phyloP scores from a whole-genome alignment of 2,888 invertebrate genomes.

The Quadroppia sp. region DNA sequence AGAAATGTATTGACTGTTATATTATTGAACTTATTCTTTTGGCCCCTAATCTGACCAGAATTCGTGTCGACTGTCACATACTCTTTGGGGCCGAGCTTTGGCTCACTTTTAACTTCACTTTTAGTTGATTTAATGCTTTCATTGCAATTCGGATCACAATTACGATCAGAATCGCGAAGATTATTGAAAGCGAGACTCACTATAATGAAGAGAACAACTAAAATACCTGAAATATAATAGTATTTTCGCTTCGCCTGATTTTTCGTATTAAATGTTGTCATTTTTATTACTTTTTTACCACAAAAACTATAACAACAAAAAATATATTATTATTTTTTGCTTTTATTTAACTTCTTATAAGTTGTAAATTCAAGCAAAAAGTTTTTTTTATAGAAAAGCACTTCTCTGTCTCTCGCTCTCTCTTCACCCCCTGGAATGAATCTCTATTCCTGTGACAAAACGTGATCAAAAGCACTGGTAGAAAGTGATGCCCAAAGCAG shows the following conservation, averaged over 20 bases:
- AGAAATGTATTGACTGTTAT: conserved; percentile 19
- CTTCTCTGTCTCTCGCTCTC: background rate
- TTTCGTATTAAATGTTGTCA: conserved; percentile 31
- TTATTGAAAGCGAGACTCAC: conserved; percentile 30
- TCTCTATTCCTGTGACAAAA: conserved; percentile 15
- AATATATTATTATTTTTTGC: background rate
- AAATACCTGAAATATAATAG: conserved; percentile 30
- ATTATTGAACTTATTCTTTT: conserved; percentile 3
- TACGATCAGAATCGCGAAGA: conserved; percentile 9
- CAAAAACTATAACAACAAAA: background rate
- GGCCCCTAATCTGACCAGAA: conserved; percentile 17
- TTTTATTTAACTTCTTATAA: background rate
- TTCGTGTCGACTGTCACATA: conserved; percentile 19
- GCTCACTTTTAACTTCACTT: conserved; percentile 11
- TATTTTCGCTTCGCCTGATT: conserved; percentile 35
- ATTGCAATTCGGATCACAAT: conserved; percentile 19
- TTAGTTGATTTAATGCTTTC: background rate
- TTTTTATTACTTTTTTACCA: background rate
- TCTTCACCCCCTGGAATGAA: background rate
- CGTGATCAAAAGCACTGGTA: background rate
- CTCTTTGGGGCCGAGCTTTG: background rate
- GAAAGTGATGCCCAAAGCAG: conserved; percentile 11
- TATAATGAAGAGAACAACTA: conserved; percentile 6
- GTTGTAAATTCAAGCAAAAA: background rate
- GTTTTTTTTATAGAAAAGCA: background rate